These are phyloP conservation scores for Microctonus aethiopoides DNA, from an alignment of 2,888 invertebrate species.

Conservation along the genomic window DNA sequence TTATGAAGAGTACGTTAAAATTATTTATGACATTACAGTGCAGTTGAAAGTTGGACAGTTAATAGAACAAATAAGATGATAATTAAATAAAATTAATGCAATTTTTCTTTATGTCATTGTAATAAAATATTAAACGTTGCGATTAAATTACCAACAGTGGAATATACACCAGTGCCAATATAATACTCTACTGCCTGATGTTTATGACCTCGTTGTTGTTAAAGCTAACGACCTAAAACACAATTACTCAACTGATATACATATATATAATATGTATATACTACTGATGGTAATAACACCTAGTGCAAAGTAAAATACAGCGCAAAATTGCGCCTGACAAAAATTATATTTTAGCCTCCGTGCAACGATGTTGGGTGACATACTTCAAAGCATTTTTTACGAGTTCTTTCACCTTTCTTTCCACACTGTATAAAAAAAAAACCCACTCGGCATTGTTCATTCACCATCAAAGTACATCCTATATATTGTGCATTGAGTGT, in stretches of 20 bases:
- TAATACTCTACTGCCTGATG: background rate
- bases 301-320: background rate
- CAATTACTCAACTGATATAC: background rate
- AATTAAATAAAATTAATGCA: background rate
- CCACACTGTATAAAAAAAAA: background rate
- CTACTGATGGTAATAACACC: background rate
- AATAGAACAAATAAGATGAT: background rate
- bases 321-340: slow-evolving; percentile 4
- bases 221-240: slow-evolving; percentile 8
- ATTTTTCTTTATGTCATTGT: background rate
- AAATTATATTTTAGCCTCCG: background rate
- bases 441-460: slow-evolving; percentile 8
- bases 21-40: too few relatives aligned
- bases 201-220: slow-evolving; percentile 19
- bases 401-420: slow-evolving; percentile 11
- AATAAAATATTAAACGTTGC: slow-evolving; percentile 4
- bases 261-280: background rate
- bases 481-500: background rate
- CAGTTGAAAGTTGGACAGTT: too few relatives aligned
- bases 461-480: background rate
- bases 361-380: background rate
- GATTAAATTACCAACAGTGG: background rate
- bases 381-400: slow-evolving; percentile 12
- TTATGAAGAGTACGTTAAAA: too few relatives aligned
- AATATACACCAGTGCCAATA: background rate